Percentiles rank a stretch among this genome's conserved stretches.
These are phyloP conservation scores for Brachyistius frenatus DNA, from an alignment of 2,113 vertebrate species.

Conservation along the genomic window DNA sequence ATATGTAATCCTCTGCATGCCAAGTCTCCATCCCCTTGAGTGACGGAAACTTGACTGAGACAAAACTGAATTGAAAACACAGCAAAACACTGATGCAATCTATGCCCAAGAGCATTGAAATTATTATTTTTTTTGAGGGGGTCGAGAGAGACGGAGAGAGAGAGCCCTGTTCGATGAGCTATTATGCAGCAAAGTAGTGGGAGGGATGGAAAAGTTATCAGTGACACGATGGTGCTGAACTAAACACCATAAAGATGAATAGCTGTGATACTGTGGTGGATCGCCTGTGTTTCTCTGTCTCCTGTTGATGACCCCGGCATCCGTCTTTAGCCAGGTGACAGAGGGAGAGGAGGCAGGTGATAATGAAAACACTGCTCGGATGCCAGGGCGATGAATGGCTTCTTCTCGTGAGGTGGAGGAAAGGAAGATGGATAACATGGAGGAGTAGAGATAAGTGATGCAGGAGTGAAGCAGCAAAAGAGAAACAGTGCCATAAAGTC, in stretches of 20 bases:
- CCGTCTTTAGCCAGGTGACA: slow-evolving; percentile 59
- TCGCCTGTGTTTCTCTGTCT: slow-evolving; percentile 31
- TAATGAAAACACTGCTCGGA: slow-evolving; percentile 68
- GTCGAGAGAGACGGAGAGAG: background rate
- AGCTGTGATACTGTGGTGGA: background rate
- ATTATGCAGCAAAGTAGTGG: background rate
- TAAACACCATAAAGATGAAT: slow-evolving; percentile 37
- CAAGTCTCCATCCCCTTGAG: slow-evolving; percentile 20
- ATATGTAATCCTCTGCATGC: background rate
- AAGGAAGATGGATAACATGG: slow-evolving; percentile 54
- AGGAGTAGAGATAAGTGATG: slow-evolving; percentile 38
- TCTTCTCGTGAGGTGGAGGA: slow-evolving; percentile 50
- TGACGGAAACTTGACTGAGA: slow-evolving; percentile 34
- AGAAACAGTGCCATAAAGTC: slow-evolving; percentile 35
- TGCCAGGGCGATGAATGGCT: slow-evolving; percentile 65
- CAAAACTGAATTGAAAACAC: slow-evolving; percentile 51
- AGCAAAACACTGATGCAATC: slow-evolving; percentile 35
- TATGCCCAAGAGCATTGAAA: slow-evolving; percentile 22
- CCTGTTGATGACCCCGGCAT: slow-evolving; percentile 63
- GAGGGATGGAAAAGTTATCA: slow-evolving; percentile 29
- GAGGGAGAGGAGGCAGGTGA: slow-evolving; percentile 61
- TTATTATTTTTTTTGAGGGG: background rate
- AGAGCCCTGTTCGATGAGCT: background rate
- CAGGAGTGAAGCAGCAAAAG: slow-evolving; percentile 20
- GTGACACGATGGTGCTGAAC: slow-evolving; percentile 34